Evolutionary conservation across 2,888 invertebrate genomes (phyloP).

Genomic region (Cheilosia urbana): DNA sequence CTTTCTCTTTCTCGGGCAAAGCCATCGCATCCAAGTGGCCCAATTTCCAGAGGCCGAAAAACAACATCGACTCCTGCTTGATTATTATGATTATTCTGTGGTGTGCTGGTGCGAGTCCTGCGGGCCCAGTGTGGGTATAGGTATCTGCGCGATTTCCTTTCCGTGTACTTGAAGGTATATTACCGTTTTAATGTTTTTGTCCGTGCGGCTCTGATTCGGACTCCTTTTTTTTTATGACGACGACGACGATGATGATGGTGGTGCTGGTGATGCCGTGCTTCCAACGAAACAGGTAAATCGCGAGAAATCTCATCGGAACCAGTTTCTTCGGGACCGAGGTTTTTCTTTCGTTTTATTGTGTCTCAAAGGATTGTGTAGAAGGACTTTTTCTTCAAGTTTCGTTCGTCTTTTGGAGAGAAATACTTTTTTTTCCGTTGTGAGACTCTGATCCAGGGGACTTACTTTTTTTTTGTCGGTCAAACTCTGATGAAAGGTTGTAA

Average conservation of each 20-base stretch:
- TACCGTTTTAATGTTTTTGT: conserved; percentile 54
- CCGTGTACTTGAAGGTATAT: conserved; percentile 41
- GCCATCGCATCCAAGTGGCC: conserved; percentile 70
- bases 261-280: conserved; percentile 13
- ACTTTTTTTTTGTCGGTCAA: neutral
- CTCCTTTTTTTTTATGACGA: conserved; percentile 16
- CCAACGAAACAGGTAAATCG: conserved; percentile 68
- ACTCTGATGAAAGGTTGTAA: conserved; percentile 55
- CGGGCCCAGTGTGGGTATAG: conserved; percentile 9
- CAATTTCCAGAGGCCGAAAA: conserved; percentile 50
- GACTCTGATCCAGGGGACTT: neutral
- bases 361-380: conserved; percentile 54
- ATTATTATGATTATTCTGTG: conserved; percentile 67
- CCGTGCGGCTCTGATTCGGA: conserved; percentile 44
- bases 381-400: conserved; percentile 26
- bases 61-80: conserved; percentile 33
- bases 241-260: conserved; percentile 37
- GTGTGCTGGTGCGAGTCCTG: conserved; percentile 42
- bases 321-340: conserved; percentile 38
- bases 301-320: conserved; percentile 61
- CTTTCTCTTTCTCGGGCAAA: conserved; percentile 72
- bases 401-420: conserved; percentile 9
- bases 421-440: neutral
- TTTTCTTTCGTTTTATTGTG: conserved; percentile 37
- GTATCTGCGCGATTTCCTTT: conserved; percentile 26